These are phyloP conservation scores for Streblospio benedicti DNA, from an alignment of 1,140 invertebrate species.

Conservation along the genomic window DNA sequence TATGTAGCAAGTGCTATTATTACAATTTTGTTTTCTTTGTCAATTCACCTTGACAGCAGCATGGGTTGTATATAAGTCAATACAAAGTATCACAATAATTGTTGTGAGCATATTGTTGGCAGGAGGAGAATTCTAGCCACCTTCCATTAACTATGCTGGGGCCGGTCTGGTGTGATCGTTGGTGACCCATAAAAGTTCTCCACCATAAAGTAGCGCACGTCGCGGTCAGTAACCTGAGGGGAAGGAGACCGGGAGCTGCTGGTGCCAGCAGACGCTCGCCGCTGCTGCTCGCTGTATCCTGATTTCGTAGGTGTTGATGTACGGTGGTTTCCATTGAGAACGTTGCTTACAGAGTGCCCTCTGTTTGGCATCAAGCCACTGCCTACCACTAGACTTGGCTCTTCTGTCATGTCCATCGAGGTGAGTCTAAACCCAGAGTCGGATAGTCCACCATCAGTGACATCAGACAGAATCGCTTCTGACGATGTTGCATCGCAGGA, in stretches of 20 bases:
- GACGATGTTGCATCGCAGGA: background rate
- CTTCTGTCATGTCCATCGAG: background rate
- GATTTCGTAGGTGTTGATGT: background rate
- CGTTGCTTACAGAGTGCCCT: no score
- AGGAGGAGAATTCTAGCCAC: no score
- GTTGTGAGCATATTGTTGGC: no score
- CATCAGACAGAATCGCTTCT: background rate
- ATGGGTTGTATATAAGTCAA: no score
- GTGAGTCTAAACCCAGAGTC: background rate
- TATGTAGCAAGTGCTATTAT: no score
- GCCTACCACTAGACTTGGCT: background rate
- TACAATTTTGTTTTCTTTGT: no score
- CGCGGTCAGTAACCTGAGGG: background rate
- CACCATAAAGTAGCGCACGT: slow-evolving; percentile 11
- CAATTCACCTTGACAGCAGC: no score
- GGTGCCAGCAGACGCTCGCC: background rate
- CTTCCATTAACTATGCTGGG: no score
- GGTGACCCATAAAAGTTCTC: slow-evolving; percentile 11
- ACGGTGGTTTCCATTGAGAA: background rate
- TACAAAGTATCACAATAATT: no score
- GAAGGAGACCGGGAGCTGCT: background rate
- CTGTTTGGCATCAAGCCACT: background rate
- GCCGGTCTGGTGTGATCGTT: no score
- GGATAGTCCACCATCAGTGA: background rate
- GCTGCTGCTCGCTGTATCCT: background rate